Evolutionary conservation across 2,113 vertebrate species (phyloP).

Genomic region (Chlorodrepanis virens): DNA sequence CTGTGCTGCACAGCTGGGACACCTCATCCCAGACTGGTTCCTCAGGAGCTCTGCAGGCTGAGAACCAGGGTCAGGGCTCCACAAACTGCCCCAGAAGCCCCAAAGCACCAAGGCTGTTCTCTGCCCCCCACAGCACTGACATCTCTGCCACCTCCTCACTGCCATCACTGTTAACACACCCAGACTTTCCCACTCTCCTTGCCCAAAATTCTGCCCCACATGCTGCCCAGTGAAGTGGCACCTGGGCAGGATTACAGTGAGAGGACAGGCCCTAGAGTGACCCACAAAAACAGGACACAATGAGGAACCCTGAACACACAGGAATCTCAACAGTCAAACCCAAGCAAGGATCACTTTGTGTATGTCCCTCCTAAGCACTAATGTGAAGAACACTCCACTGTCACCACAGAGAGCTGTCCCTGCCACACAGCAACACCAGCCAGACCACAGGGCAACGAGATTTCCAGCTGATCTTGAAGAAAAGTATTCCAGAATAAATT

Average conservation of each 20-base stretch:
- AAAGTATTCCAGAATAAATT: neutral
- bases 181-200: neutral
- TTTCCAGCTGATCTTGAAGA: neutral
- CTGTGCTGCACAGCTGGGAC: neutral
- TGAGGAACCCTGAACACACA: fast-evolving
- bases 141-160: neutral
- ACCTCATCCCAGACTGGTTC: fast-evolving
- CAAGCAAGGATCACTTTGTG: neutral
- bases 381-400: neutral
- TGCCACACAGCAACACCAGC: neutral
- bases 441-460: neutral
- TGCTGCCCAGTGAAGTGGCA: fast-evolving
- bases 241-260: fast-evolving
- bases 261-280: neutral
- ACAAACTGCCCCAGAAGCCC: neutral
- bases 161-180: neutral
- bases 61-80: neutral
- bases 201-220: neutral
- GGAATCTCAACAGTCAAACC: neutral
- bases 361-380: neutral
- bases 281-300: neutral
- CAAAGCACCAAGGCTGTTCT: neutral
- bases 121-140: neutral
- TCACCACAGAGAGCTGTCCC: fast-evolving
- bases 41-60: neutral